phyloP scores from a whole-genome alignment of 2,888 invertebrate genomes.

The Leptinotarsa juncta region DNA sequence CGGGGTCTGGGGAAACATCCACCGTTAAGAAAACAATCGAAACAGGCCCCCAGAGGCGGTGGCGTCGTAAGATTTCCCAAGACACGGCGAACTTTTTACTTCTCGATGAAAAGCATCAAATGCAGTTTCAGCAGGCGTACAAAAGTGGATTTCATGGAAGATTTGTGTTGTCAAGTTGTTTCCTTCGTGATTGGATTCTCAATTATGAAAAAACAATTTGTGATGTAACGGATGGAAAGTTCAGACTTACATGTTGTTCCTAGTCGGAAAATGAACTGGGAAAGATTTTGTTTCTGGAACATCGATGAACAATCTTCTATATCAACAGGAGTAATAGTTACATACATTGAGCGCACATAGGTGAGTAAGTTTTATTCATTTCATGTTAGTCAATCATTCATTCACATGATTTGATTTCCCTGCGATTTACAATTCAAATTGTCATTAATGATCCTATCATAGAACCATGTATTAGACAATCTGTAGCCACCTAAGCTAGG shows the following conservation, averaged over 20 bases:
- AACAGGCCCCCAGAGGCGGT: not conserved
- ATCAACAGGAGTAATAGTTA: too few species aligned
- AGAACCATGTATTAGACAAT: too few species aligned
- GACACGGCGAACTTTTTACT: constrained; percentile 5
- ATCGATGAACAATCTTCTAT: too few species aligned
- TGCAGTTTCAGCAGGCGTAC: constrained; percentile 14
- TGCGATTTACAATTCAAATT: too few species aligned
- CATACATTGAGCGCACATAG: too few species aligned
- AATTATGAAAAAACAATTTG: not conserved
- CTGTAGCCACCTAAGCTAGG: too few species aligned
- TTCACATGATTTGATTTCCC: too few species aligned
- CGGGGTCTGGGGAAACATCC: constrained; percentile 17
- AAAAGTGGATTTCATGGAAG: constrained; percentile 18
- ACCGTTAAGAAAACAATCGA: constrained; percentile 17
- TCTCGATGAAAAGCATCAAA: constrained; percentile 19
- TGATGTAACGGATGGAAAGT: not conserved
- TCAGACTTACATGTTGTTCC: not conserved
- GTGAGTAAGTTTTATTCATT: too few species aligned
- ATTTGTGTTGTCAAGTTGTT: constrained; percentile 19
- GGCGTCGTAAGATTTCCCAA: constrained; percentile 8
- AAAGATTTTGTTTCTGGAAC: too few species aligned
- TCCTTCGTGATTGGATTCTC: not conserved
- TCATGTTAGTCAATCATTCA: too few species aligned
- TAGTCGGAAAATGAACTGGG: not conserved
- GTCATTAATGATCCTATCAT: too few species aligned